Base-by-base conservation (phyloP, 2,888 invertebrate genomes). In the Meganola albula region DNA sequence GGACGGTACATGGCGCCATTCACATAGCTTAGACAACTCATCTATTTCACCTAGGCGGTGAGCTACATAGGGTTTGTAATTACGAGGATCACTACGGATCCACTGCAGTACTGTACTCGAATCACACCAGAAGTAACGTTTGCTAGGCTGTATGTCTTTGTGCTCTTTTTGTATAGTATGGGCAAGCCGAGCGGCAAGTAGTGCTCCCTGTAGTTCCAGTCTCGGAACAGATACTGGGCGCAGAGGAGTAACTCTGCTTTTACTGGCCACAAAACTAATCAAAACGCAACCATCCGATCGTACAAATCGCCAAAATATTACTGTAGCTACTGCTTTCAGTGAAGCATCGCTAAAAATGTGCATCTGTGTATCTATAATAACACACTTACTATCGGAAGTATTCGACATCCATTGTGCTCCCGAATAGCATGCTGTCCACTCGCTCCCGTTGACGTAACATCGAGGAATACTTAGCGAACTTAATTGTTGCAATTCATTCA, bases 191-290 rank as follows among this genome's bases (percentile, higher is more conserved):
- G 21, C 21, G n/a, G n/a, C 9, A 6, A 21, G n/a, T n/a, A 21
- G n/a, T 6, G 21, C 21, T n/a, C 21, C 21, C n/a, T 21, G 21
- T n/a, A 21, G n/a, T 21, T 21, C 21, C n/a, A 21, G n/a, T 21
- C 21, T 6, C 7, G 21, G n/a, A 3, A 21, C 9, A 3, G 21
- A 21, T n/a, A 21, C 21, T 6, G 21, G 21, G 3, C 9, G 7
- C n/a, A 21, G n/a, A 21, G 21, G 21, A 4, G 21, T 3, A 8
- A 21, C 21, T 8, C 21, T 6, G 9, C 9, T n/a, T 9, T 21
- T 21, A 21, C 21, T 21, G 4, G n/a, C 9, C 7, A 21, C 9
- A 21, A 21, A 9, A 3, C 7, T 3, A n/a, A 21, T 3, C 3
- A 3, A n/a, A 21, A 21, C 7, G 4, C n/a, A 21, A 8, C 21